These are phyloP conservation scores for Chironomus striatipennis DNA, from an alignment of 1,140 invertebrate genomes.

Conservation along the genomic window DNA sequence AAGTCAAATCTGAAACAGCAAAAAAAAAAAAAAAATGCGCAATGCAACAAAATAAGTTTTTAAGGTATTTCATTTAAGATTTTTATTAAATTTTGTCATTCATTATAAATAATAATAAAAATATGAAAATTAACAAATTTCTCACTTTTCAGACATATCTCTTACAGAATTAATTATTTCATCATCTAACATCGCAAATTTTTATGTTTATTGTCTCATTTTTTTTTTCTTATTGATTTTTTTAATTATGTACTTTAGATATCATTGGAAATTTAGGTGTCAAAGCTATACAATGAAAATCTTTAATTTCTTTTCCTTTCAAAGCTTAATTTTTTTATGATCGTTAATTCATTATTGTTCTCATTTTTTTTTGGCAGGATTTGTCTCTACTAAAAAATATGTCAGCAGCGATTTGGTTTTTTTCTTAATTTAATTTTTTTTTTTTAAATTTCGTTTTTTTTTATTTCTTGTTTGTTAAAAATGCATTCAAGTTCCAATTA, in stretches of 20 bases:
- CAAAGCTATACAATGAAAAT: background rate
- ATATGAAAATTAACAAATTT: no score
- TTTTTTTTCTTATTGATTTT: no score
- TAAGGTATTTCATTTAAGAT: background rate
- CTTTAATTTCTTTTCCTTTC: background rate
- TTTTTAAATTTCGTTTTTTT: no score
- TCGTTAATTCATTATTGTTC: background rate
- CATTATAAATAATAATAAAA: background rate
- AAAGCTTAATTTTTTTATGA: no score
- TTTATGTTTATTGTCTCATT: no score
- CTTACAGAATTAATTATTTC: no score
- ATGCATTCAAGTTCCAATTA: slow-evolving; percentile 1
- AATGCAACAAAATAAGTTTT: no score
- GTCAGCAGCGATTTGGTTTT: background rate
- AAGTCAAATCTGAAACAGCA: no score
- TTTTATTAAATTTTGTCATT: background rate
- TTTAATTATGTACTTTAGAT: no score
- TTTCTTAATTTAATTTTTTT: background rate
- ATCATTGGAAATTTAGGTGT: background rate
- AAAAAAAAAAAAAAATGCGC: no score
- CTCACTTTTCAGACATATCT: no score
- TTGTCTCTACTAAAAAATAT: background rate
- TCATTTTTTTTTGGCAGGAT: background rate
- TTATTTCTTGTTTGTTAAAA: background rate
- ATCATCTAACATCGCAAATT: no score